Conservation (phyloP, 1,140 invertebrate species). For the Trialeurodes vaporariorum region DNA sequence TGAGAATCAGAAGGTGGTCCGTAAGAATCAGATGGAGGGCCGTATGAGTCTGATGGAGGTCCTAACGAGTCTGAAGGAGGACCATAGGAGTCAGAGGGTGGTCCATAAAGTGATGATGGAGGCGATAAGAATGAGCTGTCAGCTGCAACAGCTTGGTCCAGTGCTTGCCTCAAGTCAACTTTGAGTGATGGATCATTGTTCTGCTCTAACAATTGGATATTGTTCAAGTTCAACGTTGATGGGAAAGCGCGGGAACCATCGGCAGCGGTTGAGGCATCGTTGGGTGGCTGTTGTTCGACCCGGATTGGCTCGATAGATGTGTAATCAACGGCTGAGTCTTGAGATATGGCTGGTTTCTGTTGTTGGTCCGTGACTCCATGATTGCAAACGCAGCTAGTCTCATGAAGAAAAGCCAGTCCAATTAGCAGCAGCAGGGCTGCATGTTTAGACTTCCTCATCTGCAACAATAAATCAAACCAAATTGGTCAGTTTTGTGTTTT, state of each 20-base stretch:
- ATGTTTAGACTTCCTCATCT: background rate
- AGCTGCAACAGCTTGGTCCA: background rate
- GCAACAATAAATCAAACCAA: no score
- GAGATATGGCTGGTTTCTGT: no score
- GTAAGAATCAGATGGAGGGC: background rate
- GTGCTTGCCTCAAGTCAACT: background rate
- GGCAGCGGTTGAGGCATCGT: background rate
- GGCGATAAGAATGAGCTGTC: background rate
- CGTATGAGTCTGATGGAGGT: background rate
- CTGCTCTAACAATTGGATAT: background rate
- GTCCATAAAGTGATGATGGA: background rate
- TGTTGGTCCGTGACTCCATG: background rate
- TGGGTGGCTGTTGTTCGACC: background rate
- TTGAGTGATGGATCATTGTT: background rate
- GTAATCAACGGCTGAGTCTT: background rate
- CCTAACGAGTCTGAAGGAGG: background rate
- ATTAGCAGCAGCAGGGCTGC: background rate
- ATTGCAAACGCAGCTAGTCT: background rate
- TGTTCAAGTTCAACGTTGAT: background rate
- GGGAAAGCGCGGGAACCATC: background rate
- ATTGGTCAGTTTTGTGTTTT: no score
- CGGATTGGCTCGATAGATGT: background rate
- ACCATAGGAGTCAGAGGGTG: background rate
- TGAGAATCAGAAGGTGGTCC: background rate
- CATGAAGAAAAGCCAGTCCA: background rate